These are phyloP conservation scores for Desoria tigrina DNA, from an alignment of 2,888 invertebrate genomes.

Conservation along the genomic window DNA sequence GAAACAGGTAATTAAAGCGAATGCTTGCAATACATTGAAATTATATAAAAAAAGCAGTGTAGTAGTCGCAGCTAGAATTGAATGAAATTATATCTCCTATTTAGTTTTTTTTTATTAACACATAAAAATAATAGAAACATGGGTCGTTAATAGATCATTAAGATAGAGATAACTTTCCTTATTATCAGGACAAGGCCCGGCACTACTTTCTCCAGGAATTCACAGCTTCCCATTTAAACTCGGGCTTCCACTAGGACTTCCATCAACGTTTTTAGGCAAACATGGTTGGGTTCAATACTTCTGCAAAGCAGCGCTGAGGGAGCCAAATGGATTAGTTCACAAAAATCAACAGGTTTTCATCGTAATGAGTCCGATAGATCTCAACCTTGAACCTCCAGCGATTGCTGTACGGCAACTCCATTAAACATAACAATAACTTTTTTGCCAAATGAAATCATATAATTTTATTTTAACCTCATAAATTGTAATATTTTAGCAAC, in stretches of 20 bases:
- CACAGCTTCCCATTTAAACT: conserved; percentile 93
- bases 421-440: conserved; percentile 4
- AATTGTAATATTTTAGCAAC: conserved; percentile 72
- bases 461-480: not conserved
- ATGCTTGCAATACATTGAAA: no score
- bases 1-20: conserved; percentile 78
- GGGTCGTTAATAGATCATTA: no score
- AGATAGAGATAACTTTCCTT: no score
- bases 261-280: conserved; percentile 89
- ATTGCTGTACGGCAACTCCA: conserved; percentile 7
- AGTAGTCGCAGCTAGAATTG: not conserved
- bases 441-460: not conserved
- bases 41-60: conserved; percentile 1
- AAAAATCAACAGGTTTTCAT: conserved; percentile 97
- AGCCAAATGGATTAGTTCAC: conserved; percentile 84
- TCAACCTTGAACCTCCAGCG: conserved; percentile 77
- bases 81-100: no score
- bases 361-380: conserved; percentile 92
- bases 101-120: no score
- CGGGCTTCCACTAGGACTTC: conserved; percentile 83
- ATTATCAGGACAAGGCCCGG: conserved; percentile 81
- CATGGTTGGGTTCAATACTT: conserved; percentile 95
- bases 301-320: conserved; percentile 84
- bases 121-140: no score
- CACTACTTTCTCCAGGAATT: conserved; percentile 84